Evolutionary conservation across 2,797 vertebrate genomes (phyloP).

Genomic region (Enteromius treurensis): DNA sequence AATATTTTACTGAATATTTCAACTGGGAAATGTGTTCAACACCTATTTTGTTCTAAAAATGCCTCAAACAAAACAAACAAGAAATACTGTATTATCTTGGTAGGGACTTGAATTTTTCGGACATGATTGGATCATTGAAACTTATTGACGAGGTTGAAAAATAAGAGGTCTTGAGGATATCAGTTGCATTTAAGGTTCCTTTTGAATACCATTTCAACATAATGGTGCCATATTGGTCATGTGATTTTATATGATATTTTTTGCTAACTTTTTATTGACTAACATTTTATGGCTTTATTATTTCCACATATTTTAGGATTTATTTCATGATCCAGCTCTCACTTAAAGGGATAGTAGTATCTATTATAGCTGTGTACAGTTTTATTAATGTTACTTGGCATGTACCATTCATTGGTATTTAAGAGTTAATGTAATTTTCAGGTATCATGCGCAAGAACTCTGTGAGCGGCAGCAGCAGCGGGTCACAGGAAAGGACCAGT

Average conservation of each 20-base stretch:
- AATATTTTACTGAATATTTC: background rate
- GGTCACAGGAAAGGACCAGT: slow-evolving; percentile 82
- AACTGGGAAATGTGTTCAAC: background rate
- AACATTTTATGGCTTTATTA: background rate
- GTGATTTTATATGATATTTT: too few species aligned
- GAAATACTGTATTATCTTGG: background rate
- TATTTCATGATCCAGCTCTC: background rate
- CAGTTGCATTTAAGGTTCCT: background rate
- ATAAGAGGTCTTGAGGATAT: background rate
- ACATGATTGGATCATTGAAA: slow-evolving; percentile 7
- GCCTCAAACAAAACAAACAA: background rate
- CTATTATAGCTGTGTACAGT: background rate
- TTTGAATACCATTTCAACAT: background rate
- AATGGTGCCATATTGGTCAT: background rate
- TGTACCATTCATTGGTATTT: background rate
- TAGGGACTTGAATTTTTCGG: background rate
- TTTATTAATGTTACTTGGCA: background rate
- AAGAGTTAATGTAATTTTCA: slow-evolving; percentile 60
- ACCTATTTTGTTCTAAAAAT: background rate
- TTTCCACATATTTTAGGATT: background rate
- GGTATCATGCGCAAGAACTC: slow-evolving; percentile 90
- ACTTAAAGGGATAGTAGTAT: background rate
- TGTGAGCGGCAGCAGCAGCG: slow-evolving; percentile 84
- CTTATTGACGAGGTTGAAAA: background rate
- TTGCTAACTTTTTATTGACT: background rate